A percentile compares a stretch with the other conserved stretches of the same genome.
Conservation (phyloP, 2,797 vertebrate genomes). For the Mergus octosetaceus region DNA sequence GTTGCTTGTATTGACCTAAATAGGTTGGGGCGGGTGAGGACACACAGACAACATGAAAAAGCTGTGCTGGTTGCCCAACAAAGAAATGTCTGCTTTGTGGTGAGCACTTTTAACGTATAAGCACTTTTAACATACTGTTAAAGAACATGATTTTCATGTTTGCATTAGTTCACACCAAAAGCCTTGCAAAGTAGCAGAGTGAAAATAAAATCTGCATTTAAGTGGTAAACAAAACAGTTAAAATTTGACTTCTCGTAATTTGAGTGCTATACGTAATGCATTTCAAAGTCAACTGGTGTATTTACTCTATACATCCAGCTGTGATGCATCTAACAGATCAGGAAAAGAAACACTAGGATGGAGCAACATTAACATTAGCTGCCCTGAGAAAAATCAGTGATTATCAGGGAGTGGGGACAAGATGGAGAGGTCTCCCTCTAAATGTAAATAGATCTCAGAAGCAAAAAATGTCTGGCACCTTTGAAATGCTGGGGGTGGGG, state of each 20-base stretch:
- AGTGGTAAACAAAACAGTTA: conserved; percentile 64
- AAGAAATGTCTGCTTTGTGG: conserved; percentile 70
- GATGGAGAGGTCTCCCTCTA: neutral
- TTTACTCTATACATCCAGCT: neutral
- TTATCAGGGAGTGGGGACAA: neutral
- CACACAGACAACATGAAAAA: conserved; percentile 64
- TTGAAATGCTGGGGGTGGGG: neutral
- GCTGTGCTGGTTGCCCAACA: conserved; percentile 62
- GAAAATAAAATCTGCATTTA: conserved; percentile 68
- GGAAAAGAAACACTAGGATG: neutral
- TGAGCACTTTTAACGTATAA: conserved; percentile 67
- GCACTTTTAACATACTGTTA: conserved; percentile 59
- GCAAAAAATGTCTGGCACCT: neutral
- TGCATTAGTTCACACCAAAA: conserved; percentile 60
- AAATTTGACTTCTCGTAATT: conserved; percentile 21
- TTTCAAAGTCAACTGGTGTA: neutral
- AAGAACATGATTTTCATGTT: conserved; percentile 64
- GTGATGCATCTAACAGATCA: neutral
- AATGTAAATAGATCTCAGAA: neutral
- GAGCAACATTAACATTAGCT: neutral
- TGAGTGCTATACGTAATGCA: neutral
- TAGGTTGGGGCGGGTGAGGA: conserved; percentile 67
- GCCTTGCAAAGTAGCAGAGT: conserved; percentile 48
- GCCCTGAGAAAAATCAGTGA: neutral
- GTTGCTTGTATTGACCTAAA: conserved; percentile 69